These are phyloP conservation scores for Arctia plantaginis DNA, from an alignment of 2,888 invertebrate genomes.

Conservation along the genomic window DNA sequence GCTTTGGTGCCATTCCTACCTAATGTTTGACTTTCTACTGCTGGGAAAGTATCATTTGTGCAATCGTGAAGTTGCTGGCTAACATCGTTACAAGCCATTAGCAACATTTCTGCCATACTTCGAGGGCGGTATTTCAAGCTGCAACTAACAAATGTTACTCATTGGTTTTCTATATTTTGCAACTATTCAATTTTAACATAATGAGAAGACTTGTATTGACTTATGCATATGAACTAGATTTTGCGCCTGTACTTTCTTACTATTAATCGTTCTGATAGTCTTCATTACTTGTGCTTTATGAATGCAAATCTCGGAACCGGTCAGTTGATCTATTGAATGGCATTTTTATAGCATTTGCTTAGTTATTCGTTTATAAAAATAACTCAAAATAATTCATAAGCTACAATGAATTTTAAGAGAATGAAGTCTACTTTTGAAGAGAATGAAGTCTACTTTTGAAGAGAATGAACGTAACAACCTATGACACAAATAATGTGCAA, in stretches of 20 bases:
- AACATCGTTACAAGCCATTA: slow-evolving; percentile 72
- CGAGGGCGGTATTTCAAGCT: slow-evolving; percentile 58
- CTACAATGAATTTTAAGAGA: slow-evolving; percentile 55
- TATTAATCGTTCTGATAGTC: slow-evolving; percentile 32
- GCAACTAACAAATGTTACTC: slow-evolving; percentile 47
- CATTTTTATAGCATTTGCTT: slow-evolving; percentile 56
- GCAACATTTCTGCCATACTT: slow-evolving; percentile 70
- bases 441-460: slow-evolving; percentile 44
- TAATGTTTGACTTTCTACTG: slow-evolving; percentile 82
- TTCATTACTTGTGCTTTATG: slow-evolving; percentile 26
- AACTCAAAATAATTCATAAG: slow-evolving; percentile 59
- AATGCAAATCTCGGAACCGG: slow-evolving; percentile 56
- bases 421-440: slow-evolving; percentile 42
- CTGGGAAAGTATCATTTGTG: slow-evolving; percentile 80
- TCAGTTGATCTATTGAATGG: slow-evolving; percentile 51
- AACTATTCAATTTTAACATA: slow-evolving; percentile 52
- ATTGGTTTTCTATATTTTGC: slow-evolving; percentile 61
- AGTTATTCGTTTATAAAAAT: slow-evolving; percentile 58
- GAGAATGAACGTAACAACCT: too few species aligned
- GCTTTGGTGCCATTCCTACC: slow-evolving; percentile 70
- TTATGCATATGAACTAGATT: slow-evolving; percentile 45
- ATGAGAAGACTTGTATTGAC: slow-evolving; percentile 55
- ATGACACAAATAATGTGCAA: too few species aligned
- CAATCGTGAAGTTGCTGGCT: slow-evolving; percentile 65
- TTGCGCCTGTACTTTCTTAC: slow-evolving; percentile 37